phyloP scores from a whole-genome alignment of 2,888 invertebrate species.

The Plusia festucae region DNA sequence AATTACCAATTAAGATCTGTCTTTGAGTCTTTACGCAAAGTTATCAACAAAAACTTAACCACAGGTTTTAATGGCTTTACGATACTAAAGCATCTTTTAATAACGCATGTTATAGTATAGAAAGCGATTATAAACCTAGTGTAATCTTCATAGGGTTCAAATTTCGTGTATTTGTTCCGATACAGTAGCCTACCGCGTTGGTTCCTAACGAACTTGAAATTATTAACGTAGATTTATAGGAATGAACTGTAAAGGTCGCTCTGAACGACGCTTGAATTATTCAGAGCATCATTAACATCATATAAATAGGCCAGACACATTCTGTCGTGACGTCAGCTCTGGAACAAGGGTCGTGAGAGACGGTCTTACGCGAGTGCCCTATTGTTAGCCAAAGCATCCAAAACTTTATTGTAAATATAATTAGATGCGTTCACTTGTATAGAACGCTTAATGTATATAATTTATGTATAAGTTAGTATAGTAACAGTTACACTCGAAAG shows the following conservation, averaged over 20 bases:
- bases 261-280: conserved; percentile 18
- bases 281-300: neutral
- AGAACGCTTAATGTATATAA: conserved; percentile 70
- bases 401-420: conserved; percentile 85
- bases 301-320: neutral
- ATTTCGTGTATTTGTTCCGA: conserved; percentile 60
- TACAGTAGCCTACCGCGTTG: conserved; percentile 63
- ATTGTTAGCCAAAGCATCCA: conserved; percentile 87
- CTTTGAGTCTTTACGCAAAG: conserved; percentile 54
- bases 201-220: conserved; percentile 74
- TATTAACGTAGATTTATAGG: conserved; percentile 60
- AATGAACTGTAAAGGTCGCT: conserved; percentile 51
- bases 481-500: conserved; percentile 52
- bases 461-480: conserved; percentile 63
- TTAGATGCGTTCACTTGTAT: conserved; percentile 66
- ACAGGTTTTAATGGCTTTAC: conserved; percentile 49
- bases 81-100: conserved; percentile 26
- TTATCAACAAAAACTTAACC: conserved; percentile 58
- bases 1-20: conserved; percentile 36
- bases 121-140: conserved; percentile 53
- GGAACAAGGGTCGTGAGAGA: conserved; percentile 54
- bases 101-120: conserved; percentile 35
- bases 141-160: conserved; percentile 60
- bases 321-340: conserved; percentile 3
- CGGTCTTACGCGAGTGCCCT: conserved; percentile 73